Percentiles rank a stretch among this genome's conserved stretches.
Evolutionary conservation across 2,113 vertebrate genomes (phyloP).

Genomic region (Alces alces): DNA sequence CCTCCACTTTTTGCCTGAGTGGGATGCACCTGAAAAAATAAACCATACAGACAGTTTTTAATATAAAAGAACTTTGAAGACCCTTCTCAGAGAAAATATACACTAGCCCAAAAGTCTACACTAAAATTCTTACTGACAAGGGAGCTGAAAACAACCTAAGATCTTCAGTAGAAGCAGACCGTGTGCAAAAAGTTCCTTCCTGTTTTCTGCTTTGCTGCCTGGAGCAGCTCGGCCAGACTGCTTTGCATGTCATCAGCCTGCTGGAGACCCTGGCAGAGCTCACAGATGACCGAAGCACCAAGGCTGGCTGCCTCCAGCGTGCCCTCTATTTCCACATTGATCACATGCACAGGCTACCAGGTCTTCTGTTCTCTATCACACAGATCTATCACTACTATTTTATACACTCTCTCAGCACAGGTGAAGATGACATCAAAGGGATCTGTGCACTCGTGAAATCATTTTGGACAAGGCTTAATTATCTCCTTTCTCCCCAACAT

Average conservation of each 20-base stretch:
- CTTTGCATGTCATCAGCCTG: background rate
- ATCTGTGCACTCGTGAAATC: background rate
- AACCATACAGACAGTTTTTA: no score
- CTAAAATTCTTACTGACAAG: background rate
- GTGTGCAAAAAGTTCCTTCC: background rate
- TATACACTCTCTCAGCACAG: background rate
- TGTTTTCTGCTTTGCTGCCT: background rate
- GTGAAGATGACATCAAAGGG: background rate
- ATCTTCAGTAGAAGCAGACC: background rate
- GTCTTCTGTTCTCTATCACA: background rate
- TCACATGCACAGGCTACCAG: background rate
- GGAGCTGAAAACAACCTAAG: background rate
- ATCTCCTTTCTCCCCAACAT: background rate
- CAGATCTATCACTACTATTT: background rate
- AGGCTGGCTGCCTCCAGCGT: background rate
- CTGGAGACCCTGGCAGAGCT: background rate
- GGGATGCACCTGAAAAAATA: background rate
- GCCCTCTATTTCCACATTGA: background rate
- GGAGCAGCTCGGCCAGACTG: background rate
- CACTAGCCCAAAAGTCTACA: background rate
- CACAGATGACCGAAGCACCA: background rate
- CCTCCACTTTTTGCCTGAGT: background rate
- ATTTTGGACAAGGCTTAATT: background rate
- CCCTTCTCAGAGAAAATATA: background rate
- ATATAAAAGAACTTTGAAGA: background rate